These are phyloP conservation scores for Danaus plexippus DNA, from an alignment of 1,140 invertebrate species.

Conservation along the genomic window DNA sequence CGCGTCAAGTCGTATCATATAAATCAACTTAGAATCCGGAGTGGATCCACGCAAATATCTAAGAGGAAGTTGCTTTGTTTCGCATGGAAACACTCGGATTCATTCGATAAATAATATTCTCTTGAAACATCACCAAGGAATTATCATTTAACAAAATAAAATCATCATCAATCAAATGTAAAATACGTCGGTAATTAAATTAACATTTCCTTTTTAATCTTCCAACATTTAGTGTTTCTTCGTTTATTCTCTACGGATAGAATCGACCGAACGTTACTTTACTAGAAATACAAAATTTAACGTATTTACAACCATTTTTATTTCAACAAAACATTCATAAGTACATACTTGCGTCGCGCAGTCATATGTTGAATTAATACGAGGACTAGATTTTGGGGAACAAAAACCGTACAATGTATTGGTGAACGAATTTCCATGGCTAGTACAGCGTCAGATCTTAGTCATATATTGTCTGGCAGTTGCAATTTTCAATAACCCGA, in stretches of 20 bases:
- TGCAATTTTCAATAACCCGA: conserved; percentile 26
- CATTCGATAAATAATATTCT: conserved; percentile 22
- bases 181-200: conserved; percentile 37
- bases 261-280: conserved; percentile 62
- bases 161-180: conserved; percentile 26
- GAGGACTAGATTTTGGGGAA: conserved; percentile 64
- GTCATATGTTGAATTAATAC: conserved; percentile 62
- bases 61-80: conserved; percentile 67
- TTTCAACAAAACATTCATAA: conserved; percentile 66
- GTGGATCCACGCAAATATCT: conserved; percentile 60
- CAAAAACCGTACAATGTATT: conserved; percentile 25
- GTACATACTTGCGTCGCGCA: conserved; percentile 62
- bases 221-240: conserved; percentile 40
- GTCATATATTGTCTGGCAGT: conserved; percentile 59
- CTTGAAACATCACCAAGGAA: conserved; percentile 29
- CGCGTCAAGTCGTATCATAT: too few species aligned
- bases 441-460: conserved; percentile 28
- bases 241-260: conserved; percentile 50
- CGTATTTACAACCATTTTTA: conserved; percentile 71
- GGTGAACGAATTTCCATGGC: conserved; percentile 19
- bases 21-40: conserved; percentile 48
- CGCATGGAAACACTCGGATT: conserved; percentile 60
- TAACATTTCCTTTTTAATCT: conserved; percentile 44
- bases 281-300: conserved; percentile 72
- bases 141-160: conserved; percentile 29